Evolutionary conservation across 2,797 vertebrate genomes (phyloP).

Genomic region (Percopsis omiscomaycus): DNA sequence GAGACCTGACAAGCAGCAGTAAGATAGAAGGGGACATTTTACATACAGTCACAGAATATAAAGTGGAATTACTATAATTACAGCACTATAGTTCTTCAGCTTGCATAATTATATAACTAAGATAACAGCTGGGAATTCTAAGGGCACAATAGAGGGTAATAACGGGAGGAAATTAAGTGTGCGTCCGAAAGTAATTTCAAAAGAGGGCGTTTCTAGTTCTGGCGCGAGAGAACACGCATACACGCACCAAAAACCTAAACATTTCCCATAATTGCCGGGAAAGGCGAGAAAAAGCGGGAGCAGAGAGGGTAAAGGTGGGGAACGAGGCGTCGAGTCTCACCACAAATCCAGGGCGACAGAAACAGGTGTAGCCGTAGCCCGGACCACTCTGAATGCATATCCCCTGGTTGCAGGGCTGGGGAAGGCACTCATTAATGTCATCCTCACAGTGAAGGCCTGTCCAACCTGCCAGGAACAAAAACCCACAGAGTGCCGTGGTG

Average conservation of each 20-base stretch:
- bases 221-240: too few species aligned
- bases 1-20: constrained; percentile 27
- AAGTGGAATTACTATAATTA: too few species aligned
- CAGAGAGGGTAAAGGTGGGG: constrained; percentile 22
- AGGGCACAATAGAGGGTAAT: too few species aligned
- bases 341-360: constrained; percentile 86
- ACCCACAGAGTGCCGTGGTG: constrained; percentile 75
- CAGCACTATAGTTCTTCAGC: too few species aligned
- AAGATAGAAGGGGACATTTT: neutral
- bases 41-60: neutral
- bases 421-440: constrained; percentile 85
- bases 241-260: too few species aligned
- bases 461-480: constrained; percentile 84
- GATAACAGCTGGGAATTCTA: too few species aligned
- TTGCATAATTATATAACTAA: too few species aligned
- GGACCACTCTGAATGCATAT: constrained; percentile 83
- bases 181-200: too few species aligned
- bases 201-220: too few species aligned
- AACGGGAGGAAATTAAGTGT: too few species aligned
- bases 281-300: neutral
- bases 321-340: constrained; percentile 72
- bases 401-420: constrained; percentile 81
- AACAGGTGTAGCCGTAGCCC: constrained; percentile 82
- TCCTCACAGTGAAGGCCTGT: constrained; percentile 83
- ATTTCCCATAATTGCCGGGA: too few species aligned